A percentile compares a stretch with the other conserved stretches of the same genome.
Conservation (phyloP, 2,888 invertebrate species). For the Latheticus oryzae region DNA sequence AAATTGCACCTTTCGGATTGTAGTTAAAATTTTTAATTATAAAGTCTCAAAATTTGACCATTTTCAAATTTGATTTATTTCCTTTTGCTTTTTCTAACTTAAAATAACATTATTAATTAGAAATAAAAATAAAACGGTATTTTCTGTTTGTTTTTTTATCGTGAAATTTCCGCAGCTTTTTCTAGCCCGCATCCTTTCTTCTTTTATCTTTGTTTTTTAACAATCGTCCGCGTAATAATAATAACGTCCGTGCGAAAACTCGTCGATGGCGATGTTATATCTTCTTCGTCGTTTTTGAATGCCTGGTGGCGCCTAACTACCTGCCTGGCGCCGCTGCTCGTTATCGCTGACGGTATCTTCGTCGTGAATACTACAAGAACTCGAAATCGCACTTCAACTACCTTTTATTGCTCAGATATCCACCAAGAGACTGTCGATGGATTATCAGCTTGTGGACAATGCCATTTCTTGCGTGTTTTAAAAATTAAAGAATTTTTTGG, state of each 20-base stretch:
- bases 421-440: too few relatives aligned
- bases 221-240: conserved; percentile 32
- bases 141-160: too few relatives aligned
- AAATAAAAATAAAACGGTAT: too few relatives aligned
- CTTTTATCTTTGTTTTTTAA: conserved; percentile 23
- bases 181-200: conserved; percentile 26
- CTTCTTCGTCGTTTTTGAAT: conserved; percentile 44
- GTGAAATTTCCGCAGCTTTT: neutral
- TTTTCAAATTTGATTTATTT: too few relatives aligned
- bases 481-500: too few relatives aligned
- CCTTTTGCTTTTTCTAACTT: too few relatives aligned
- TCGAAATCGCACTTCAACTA: conserved; percentile 16
- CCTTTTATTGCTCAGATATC: conserved; percentile 20
- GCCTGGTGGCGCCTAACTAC: conserved; percentile 47
- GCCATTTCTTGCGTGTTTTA: neutral
- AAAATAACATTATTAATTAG: too few relatives aligned
- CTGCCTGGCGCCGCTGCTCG: conserved; percentile 44
- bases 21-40: too few relatives aligned
- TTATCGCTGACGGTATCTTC: conserved; percentile 29
- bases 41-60: too few relatives aligned
- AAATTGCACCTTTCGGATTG: too few relatives aligned
- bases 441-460: too few relatives aligned
- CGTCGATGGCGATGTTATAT: conserved; percentile 13
- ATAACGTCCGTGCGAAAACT: conserved; percentile 35
- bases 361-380: neutral